Evolutionary conservation across 2,888 invertebrate genomes (phyloP).

Genomic region (Colostygia pectinataria): DNA sequence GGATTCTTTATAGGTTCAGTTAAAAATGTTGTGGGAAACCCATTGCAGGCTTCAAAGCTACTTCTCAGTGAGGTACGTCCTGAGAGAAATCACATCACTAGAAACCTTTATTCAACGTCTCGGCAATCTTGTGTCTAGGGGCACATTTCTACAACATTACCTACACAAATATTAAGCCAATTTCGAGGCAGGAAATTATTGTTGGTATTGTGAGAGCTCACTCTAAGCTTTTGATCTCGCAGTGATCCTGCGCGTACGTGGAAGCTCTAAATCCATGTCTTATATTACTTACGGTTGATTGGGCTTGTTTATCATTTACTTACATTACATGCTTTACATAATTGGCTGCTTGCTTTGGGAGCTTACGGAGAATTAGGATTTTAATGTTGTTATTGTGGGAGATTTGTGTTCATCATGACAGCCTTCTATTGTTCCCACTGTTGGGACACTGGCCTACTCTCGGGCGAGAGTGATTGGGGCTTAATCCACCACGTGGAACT

Average conservation of each 20-base stretch:
- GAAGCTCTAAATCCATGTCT: not conserved
- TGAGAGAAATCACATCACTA: slow-evolving; percentile 5
- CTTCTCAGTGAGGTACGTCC: not conserved
- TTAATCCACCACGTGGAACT: too few relatives aligned
- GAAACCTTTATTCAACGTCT: not conserved
- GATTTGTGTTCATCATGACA: too few relatives aligned
- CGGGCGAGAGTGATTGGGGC: too few relatives aligned
- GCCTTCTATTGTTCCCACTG: too few relatives aligned
- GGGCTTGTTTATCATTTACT: not conserved
- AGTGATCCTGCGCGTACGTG: not conserved
- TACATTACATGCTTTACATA: too few relatives aligned
- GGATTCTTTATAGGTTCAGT: too few relatives aligned
- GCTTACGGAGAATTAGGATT: too few relatives aligned
- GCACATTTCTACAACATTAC: not conserved
- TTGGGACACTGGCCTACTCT: too few relatives aligned
- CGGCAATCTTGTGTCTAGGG: not conserved
- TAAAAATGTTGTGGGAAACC: not conserved
- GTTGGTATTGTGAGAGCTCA: slow-evolving; percentile 11
- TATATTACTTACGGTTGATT: not conserved
- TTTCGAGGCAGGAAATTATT: slow-evolving; percentile 7
- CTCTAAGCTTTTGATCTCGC: slow-evolving; percentile 2
- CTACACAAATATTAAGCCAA: slow-evolving; percentile 9
- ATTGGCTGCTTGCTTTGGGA: too few relatives aligned
- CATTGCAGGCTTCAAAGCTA: not conserved
- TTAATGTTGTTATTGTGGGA: too few relatives aligned